Evolutionary conservation across 1,140 invertebrate genomes (phyloP).

Genomic region (Diuraphis noxia): DNA sequence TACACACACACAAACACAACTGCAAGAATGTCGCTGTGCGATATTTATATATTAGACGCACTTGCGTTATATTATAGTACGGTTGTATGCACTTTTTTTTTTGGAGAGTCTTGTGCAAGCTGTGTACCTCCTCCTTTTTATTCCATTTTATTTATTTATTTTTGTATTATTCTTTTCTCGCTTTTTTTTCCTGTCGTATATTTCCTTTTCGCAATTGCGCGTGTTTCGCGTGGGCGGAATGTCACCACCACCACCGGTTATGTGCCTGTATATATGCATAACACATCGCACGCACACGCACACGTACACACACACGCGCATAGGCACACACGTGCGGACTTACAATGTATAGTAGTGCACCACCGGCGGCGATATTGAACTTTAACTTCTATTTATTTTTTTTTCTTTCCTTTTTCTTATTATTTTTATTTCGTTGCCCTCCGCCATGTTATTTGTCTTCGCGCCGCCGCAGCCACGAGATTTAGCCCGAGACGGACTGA

Average conservation of each 20-base stretch:
- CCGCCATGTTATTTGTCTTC: slow-evolving; percentile 12
- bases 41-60: neutral
- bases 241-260: neutral
- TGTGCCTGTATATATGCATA: neutral
- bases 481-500: slow-evolving; percentile 18
- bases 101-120: neutral
- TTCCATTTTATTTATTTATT: neutral
- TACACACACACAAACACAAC: neutral
- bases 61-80: neutral
- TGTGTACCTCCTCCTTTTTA: neutral
- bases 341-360: slow-evolving; percentile 3
- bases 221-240: slow-evolving; percentile 20
- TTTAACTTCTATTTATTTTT: neutral
- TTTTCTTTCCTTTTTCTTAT: neutral
- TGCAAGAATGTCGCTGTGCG: neutral
- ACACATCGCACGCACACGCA: too few relatives aligned
- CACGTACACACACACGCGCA: too few relatives aligned
- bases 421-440: neutral
- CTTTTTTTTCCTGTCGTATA: neutral
- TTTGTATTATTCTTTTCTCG: slow-evolving; percentile 4
- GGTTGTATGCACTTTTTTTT: neutral
- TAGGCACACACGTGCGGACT: neutral
- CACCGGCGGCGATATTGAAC: slow-evolving; percentile 11
- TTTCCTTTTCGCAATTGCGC: neutral
- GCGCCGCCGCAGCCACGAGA: neutral